Base-by-base conservation (phyloP, 1,140 invertebrate genomes). In the Acromyrmex charruanus region DNA sequence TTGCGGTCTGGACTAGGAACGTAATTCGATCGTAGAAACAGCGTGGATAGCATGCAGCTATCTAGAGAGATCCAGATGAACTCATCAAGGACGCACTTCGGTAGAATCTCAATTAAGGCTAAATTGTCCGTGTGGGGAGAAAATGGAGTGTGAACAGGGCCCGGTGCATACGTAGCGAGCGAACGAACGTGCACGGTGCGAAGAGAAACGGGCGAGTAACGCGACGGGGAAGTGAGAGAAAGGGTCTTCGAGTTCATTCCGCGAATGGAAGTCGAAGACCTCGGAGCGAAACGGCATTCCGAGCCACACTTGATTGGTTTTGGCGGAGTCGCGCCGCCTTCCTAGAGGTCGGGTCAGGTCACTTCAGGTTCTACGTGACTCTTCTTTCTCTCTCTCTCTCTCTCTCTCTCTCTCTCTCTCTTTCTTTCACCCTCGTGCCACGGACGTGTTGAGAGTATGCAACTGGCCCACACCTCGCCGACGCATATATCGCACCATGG, bases 231-330 rank as follows among this genome's bases (percentile, higher is more conserved):
- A 84, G 80, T 84, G 69, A 87, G 77, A 51, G 69, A 72, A 66
- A 88, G 77, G 87, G 25, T 89, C 77, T 75, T 80, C 21, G 85
- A 77, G 88, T 90, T 89, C 87, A 86, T 87, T 86, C 88, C 87
- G 79, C 85, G 86, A 90, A 89, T 89, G 82, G 84, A 88, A 90
- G 86, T 87, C 87, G 90, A 91, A 88, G 88, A 91, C 85, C 91
- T 80, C 90, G 61, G 74, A 90, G 89, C 85, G 85, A 89, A 91
- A 88, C 91, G 89, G 88, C 91, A 93, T 93, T 93, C 92, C 90
- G 66, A 89, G 88, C 86, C 91, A 87, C 89, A 89, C 90, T 93
- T 92, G 92, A 93, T 93, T 93, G 92, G 92, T 92, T 93, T 92
- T 92, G 86, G 92, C 87, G 68, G 87, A 87, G 87, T 89, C 85